Base-by-base conservation (phyloP, 2,797 vertebrate species). In the Xiphorhynchus erythropygius region DNA sequence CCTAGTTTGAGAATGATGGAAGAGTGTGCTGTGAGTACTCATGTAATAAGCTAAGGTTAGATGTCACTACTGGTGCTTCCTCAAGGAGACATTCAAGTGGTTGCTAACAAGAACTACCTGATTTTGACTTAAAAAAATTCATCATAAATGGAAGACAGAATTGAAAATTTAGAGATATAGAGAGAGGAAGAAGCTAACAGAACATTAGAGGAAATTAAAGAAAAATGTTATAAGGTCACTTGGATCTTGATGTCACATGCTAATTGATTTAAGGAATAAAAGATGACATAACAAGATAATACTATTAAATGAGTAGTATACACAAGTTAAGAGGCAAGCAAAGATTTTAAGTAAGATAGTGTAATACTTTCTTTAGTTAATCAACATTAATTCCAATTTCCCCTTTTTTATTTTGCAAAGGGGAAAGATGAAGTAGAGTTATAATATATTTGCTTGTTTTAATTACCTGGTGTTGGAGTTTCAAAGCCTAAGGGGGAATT, bases 111-210 rank as follows among this genome's bases (percentile, higher is more conserved):
- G 18, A 25, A 25, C 7, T 87, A 39, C 10, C 25, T 78, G 11
- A 56, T 23, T 84, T 60, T 75, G 6, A 71, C 23, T 60, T 77
- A 1, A 30, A 49, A 53, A 91, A 63, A 39, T 53, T 46, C 39
- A 27, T 8, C 11, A 2, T 52, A 60, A 71, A 37, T 49, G 30
- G 33, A 75, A 73, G 12, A 28, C 5, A 30, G 7, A 11, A 37
- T 57, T 41, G 73, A 93, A 10, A 4, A 69, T 49, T 69, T 46
- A 33, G 32, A 70, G 3, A 64, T 35, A 21, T 3, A 21, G 1
- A 76, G 5, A 49, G 27, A 56, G 8, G 12, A 84, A 73, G 6
- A 46, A 69, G 12, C 2, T 56, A 68, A 75, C 0, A 1, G 3
- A 5, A 23, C 13, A 57, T 53, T 4, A 63, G 55, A 64, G 6